Percentiles rank a stretch among this genome's conserved stretches.
Conservation (phyloP, 2,113 vertebrate species). For the Pseudorectes ferrugineus region DNA sequence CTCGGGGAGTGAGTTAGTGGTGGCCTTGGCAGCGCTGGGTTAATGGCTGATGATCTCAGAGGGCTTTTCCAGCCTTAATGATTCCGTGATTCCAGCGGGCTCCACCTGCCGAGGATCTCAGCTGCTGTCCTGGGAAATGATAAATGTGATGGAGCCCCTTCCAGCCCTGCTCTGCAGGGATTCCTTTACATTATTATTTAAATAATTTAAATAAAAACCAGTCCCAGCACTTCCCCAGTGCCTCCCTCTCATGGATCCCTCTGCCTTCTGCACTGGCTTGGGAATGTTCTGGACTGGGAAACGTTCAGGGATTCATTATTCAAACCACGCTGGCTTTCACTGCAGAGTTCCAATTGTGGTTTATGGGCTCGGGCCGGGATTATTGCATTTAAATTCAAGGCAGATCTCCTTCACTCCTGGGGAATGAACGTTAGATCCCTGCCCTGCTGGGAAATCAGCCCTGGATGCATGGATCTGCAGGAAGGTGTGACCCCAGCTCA, state of each 20-base stretch:
- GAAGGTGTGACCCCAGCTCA: background rate
- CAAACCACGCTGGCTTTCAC: background rate
- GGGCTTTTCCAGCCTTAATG: background rate
- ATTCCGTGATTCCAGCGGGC: background rate
- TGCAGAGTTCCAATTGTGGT: background rate
- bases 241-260: background rate
- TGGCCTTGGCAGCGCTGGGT: background rate
- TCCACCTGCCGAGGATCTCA: background rate
- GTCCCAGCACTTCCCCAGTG: background rate
- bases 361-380: background rate
- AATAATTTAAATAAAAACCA: background rate
- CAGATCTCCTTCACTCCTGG: background rate
- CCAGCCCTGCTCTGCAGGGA: background rate
- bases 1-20: background rate
- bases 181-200: background rate
- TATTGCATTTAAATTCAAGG: constrained; percentile 2
- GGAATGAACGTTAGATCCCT: background rate
- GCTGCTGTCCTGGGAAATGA: background rate
- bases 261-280: background rate
- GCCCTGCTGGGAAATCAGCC: background rate
- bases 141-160: background rate
- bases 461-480: background rate
- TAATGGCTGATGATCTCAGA: background rate
- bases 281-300: background rate
- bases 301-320: background rate